Conservation (phyloP, 2,888 invertebrate species). For the Synergus umbraculus region DNA sequence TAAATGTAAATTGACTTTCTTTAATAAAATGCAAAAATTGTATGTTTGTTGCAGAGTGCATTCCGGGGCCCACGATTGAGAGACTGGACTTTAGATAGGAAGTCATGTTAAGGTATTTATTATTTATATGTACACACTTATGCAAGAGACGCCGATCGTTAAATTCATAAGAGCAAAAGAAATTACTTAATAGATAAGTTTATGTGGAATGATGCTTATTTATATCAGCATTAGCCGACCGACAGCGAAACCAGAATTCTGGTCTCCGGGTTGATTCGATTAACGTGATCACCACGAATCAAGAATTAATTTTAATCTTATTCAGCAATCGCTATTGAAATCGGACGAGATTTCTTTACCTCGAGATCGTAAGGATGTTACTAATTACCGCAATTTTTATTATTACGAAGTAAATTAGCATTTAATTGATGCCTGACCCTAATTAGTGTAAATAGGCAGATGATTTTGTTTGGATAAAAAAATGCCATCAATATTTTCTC, state of each 20-base stretch:
- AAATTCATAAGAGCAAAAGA: constrained; percentile 45
- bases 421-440: neutral
- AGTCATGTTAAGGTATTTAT: constrained; percentile 28
- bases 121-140: constrained; percentile 35
- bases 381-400: constrained; percentile 32
- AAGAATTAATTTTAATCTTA: constrained; percentile 49
- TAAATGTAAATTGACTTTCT: neutral
- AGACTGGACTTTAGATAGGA: constrained; percentile 6
- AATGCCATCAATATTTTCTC: neutral
- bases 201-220: constrained; percentile 21
- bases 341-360: constrained; percentile 36
- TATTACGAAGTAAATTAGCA: neutral
- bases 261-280: constrained; percentile 1
- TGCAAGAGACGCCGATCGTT: constrained; percentile 16
- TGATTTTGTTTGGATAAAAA: neutral
- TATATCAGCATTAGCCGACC: constrained; percentile 19
- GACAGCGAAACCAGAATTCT: neutral
- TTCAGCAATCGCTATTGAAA: constrained; percentile 46
- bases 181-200: constrained; percentile 15
- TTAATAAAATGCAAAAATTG: neutral
- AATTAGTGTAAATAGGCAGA: neutral
- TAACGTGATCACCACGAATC: constrained; percentile 5
- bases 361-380: constrained; percentile 25
- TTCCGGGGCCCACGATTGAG: neutral
- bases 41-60: constrained; percentile 10